Percentiles rank a stretch among this genome's conserved stretches.
phyloP scores from a whole-genome alignment of 1,140 invertebrate species.

The Rhagoletis zephyria region DNA sequence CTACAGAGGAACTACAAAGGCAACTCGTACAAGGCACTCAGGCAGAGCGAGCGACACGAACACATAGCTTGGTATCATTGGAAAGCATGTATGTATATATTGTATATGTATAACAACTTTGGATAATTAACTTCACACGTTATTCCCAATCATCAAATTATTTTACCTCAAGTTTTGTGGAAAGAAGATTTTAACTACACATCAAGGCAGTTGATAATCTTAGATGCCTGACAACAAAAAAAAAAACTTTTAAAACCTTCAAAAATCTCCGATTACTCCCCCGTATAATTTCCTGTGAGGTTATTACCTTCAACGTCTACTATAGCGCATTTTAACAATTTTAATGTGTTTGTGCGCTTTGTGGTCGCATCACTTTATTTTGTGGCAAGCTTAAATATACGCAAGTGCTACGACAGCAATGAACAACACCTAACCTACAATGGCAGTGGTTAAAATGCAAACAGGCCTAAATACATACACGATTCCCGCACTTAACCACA shows the following conservation, averaged over 20 bases:
- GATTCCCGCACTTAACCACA: not conserved
- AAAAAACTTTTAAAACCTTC: too few relatives aligned
- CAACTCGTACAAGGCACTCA: not conserved
- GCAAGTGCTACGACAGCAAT: not conserved
- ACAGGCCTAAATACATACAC: slow-evolving; percentile 35
- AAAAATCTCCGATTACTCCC: not conserved
- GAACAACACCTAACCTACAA: not conserved
- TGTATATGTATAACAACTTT: not conserved
- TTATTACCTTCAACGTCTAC: not conserved
- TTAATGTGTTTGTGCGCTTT: slow-evolving; percentile 72
- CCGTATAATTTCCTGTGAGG: not conserved
- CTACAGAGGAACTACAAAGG: not conserved
- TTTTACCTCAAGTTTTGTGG: slow-evolving; percentile 65
- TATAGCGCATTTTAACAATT: slow-evolving; percentile 13
- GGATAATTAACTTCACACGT: slow-evolving; percentile 62
- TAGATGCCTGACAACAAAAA: too few relatives aligned
- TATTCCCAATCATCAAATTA: slow-evolving; percentile 72
- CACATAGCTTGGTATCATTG: not conserved
- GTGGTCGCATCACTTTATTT: slow-evolving; percentile 72
- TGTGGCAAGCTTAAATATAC: slow-evolving; percentile 69
- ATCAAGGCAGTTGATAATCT: not conserved
- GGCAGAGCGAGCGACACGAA: not conserved
- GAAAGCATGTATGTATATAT: not conserved
- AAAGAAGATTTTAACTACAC: not conserved
- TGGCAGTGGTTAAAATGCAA: slow-evolving; percentile 15